Conservation (phyloP, 2,888 invertebrate species). For the Drosophila picticornis region DNA sequence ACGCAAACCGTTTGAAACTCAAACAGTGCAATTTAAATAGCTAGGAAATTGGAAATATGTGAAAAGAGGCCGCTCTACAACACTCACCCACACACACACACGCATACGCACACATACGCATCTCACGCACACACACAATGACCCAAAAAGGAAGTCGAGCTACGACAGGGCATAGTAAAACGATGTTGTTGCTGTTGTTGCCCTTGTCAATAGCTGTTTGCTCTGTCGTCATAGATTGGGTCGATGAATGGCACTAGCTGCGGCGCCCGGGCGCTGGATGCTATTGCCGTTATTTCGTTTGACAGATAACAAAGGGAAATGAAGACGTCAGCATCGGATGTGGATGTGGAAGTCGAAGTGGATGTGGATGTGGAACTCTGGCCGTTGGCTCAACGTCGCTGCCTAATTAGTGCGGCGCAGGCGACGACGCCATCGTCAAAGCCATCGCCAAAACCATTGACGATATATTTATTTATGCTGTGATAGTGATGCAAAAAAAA, state of each 20-base stretch:
- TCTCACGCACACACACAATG: conserved; percentile 48
- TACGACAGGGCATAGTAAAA: conserved; percentile 47
- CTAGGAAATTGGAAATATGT: conserved; percentile 49
- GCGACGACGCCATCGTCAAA: conserved; percentile 59
- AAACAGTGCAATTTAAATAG: conserved; percentile 13
- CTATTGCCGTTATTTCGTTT: conserved; percentile 57
- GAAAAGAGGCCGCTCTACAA: conserved; percentile 47
- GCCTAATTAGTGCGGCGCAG: conserved; percentile 60
- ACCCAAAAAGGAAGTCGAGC: conserved; percentile 66
- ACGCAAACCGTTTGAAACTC: not conserved
- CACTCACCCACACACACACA: conserved; percentile 19
- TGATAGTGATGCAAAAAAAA: conserved; percentile 70
- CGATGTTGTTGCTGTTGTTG: conserved; percentile 49
- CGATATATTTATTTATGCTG: conserved; percentile 72
- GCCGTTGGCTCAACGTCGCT: conserved; percentile 58
- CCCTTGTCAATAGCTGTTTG: conserved; percentile 59
- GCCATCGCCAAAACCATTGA: conserved; percentile 53
- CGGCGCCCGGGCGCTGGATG: conserved; percentile 54
- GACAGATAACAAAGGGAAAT: conserved; percentile 64
- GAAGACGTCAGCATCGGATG: conserved; percentile 68
- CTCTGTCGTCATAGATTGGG: conserved; percentile 69
- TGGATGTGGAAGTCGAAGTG: conserved; percentile 47
- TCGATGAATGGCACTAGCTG: conserved; percentile 61
- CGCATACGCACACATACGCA: conserved; percentile 11
- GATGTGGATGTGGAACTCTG: conserved; percentile 52